phyloP scores from a whole-genome alignment of 2,797 vertebrate species.

The Darevskia mixta region DNA sequence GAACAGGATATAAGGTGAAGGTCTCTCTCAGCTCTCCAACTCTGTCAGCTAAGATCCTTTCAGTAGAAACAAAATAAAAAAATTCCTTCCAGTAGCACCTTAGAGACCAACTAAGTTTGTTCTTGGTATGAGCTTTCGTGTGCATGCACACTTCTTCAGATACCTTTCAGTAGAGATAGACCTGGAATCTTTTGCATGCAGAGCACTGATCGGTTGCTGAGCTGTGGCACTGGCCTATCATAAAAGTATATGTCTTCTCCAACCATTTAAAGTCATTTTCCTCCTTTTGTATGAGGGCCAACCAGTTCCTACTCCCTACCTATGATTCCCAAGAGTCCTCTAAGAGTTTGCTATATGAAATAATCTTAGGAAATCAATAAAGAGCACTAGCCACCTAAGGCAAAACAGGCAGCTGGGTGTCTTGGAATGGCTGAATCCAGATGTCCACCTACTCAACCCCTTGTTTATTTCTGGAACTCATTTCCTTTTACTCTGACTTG shows the following conservation, averaged over 20 bases:
- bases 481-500: neutral
- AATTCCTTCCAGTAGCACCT: no score
- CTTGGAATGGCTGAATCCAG: neutral
- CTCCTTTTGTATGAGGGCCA: neutral
- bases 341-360: neutral
- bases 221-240: neutral
- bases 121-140: no score
- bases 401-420: neutral
- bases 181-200: neutral
- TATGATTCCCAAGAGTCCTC: no score
- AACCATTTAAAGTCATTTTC: no score
- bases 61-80: no score
- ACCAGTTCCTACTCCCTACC: no score
- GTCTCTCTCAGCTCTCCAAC: neutral
- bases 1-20: neutral
- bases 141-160: no score
- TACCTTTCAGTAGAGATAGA: neutral
- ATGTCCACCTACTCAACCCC: neutral
- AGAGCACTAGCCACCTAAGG: neutral
- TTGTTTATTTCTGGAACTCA: neutral
- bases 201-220: neutral
- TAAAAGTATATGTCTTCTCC: neutral
- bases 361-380: neutral
- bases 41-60: neutral
- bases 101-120: no score